Evolutionary conservation across 2,888 invertebrate genomes (phyloP), one percentile per base, ranked within the genome.

Genomic region (Caenorhabditis wallacei): DNA sequence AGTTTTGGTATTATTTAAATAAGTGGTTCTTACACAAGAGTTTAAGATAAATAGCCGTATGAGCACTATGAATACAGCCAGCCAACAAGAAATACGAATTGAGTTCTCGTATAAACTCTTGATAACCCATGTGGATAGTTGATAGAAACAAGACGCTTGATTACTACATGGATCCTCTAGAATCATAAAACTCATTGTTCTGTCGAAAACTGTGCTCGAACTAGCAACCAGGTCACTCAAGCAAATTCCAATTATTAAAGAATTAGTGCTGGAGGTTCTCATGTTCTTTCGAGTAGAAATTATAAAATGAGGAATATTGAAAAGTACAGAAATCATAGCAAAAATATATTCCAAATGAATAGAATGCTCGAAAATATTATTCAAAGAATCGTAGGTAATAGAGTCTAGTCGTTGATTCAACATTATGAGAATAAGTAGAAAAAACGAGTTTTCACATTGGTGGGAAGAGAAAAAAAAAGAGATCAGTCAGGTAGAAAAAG

Each of bases 231-330:
- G 16, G 16, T 48, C 46, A 18, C 18, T 2, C 4, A 48, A n/a
- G 8, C 18, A n/a, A 13, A 57, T 56, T 8, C 24, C 56, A 1
- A 57, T 57, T 8, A 53, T 56, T 8, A 69, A 26, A 10, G 26
- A 18, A n/a, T 56, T 69, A 5, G 43, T 56, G 4, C 56, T 26
- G 20, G 24, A 46, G 0, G 69, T 69, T 53, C 53, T 40, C 69
- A 69, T 56, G 10, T 26, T 8, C n/a, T 69, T 69, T 43, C 56
- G 37, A 4, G 69, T 69, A 18, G 56, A n/a, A 16, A 69, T 40
- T 13, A 57, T 2, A 10, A 69, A 30, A 57, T 69, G 69, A 16
- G 56, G 26, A 18, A 69, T 24, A 18, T n/a, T 56, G 7, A 69
- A 24, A 24, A 53, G 7, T 11, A 53, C 1, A 7, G 24, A 18